Evolutionary conservation across 2,888 invertebrate species (phyloP), one percentile per base, ranked within the genome.

Genomic region (Tanypteryx hageni): DNA sequence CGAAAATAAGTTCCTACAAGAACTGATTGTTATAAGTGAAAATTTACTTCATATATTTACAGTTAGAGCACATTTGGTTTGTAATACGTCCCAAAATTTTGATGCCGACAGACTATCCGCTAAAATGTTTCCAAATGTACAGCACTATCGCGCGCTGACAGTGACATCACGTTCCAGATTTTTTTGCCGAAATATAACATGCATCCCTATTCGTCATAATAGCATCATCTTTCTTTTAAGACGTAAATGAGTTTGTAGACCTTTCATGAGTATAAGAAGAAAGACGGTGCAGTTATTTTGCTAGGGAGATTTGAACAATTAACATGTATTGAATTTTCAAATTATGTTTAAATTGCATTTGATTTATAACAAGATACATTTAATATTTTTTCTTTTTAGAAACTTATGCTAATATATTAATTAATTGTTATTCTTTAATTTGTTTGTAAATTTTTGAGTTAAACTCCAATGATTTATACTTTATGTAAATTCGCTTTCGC

Each of bases 151-250:
- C 76, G 76, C 27, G 76, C 22, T 27, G 76, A 27, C 76, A 76
- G 76, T 76, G 76, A 76, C 76, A 76, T 76, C 76, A 76, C 76
- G 76, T 76, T 76, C 76, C 76, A 76, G 22, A 76, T 76, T 76
- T 76, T 76, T 76, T 13, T 27, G 22, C 13, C 22, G 22, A 13
- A 27, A 76, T 22, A 76, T 76, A 27, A 27, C 76, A 27, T 76
- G 76, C 76, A 76, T 76, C 27, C 22, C 76, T 27, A 76, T 76
- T 76, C 76, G 76, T 76, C 76, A 76, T 76, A 76, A 76, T 76
- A 7, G 27, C 76, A 76, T 76, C 76, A 76, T 76, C 76, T 76
- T 76, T 22, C 76, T 76, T 76, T 76, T 76, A 76, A 76, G 27
- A 76, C 27, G 76, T 76, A 76, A 76, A 76, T 27, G 76, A 76